Evolutionary conservation across 2,113 vertebrate species (phyloP).

Genomic region (Prietella phreatophila): DNA sequence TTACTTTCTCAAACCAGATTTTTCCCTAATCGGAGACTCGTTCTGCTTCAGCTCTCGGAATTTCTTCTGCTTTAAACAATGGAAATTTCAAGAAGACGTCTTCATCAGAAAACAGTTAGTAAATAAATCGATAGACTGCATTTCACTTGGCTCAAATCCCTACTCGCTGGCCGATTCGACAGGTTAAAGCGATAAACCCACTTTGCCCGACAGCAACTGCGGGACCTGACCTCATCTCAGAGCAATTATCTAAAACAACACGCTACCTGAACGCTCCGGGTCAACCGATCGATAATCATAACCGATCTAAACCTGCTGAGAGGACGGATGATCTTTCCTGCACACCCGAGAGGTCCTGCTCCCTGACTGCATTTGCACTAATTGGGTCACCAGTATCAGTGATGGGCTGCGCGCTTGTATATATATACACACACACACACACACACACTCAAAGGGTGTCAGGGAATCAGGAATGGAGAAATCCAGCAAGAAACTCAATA

Average conservation of each 20-base stretch:
- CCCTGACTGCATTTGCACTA: constrained; percentile 23
- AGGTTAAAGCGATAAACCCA: not conserved
- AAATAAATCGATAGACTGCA: not conserved
- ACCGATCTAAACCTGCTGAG: constrained; percentile 20
- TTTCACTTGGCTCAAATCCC: not conserved
- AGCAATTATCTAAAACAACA: constrained; percentile 32
- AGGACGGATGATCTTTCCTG: constrained; percentile 38
- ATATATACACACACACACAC: not conserved
- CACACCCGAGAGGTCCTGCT: constrained; percentile 5
- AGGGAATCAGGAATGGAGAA: constrained; percentile 43
- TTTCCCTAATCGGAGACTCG: not conserved
- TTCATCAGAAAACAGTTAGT: not conserved
- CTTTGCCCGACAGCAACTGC: not conserved
- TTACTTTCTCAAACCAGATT: not conserved
- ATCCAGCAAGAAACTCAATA: constrained; percentile 12
- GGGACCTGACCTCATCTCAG: not conserved
- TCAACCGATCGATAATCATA: constrained; percentile 39
- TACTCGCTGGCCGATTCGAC: not conserved
- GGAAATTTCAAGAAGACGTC: not conserved
- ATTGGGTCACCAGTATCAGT: constrained; percentile 33
- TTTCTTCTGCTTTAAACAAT: not conserved
- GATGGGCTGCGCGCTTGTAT: not conserved
- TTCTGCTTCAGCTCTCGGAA: not conserved
- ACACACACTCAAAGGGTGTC: not conserved
- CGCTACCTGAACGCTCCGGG: not conserved